Base-by-base conservation (phyloP, 2,888 invertebrate genomes). In the Alloscopus bannaensis region DNA sequence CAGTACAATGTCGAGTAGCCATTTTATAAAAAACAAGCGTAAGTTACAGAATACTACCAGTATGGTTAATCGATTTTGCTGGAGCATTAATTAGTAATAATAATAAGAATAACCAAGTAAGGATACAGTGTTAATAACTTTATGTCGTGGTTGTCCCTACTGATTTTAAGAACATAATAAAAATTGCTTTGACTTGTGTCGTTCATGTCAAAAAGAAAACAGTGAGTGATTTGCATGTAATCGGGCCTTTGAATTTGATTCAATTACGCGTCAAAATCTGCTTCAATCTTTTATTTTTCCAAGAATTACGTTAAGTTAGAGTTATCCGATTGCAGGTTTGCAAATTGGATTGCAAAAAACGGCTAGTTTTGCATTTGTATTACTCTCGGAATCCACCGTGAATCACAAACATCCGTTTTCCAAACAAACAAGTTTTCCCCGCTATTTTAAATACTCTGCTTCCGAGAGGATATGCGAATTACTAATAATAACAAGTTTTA, bases 1-100 rank as follows among this genome's bases (percentile, higher is more conserved):
- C 66, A 79, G 79, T 79, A 79, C 79, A 79, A 79, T 72, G 79
- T 66, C 68, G 66, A 71, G 71, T 78, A 78, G 78, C 78, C 78
- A 78, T 78, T 78, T 59, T 65, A 59, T 40, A 36, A 62, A 59
- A 57, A 50, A 50, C 28, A n/a, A n/a, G n/a, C 42, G 68, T 60
- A 76, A 66, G 47, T 55, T 60, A 66, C 57, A 16, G 50, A 16
- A 42, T 36, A n/a, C 36, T 20, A 20, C 13, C 50, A n/a, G n/a
- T n/a, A n/a, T n/a, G 31, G 31, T 66, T 52, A 31, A 52, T 22
- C 42, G 45, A 64, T 57, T 57, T 28, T 71, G 22, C 40, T 52
- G 28, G 50, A 40, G 71, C 59, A 24, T 59, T 71, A 71, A 70
- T 64, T n/a, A 64, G 29, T 18, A 24, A 31, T 18, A 24, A 16